These are phyloP conservation scores for Chloroceryle inda DNA, from an alignment of 2,797 vertebrate species.

Conservation along the genomic window DNA sequence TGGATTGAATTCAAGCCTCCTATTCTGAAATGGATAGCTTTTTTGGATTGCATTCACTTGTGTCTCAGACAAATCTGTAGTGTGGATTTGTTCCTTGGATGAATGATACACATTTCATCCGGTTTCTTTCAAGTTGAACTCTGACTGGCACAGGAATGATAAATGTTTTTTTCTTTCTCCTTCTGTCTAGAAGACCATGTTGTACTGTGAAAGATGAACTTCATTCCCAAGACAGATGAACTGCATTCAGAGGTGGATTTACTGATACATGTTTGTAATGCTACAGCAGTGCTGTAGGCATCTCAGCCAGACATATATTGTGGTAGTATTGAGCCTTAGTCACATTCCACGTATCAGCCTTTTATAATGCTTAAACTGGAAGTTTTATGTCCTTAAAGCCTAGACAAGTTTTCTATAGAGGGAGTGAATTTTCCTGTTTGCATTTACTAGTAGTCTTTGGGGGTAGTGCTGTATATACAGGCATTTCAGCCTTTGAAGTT, in stretches of 20 bases:
- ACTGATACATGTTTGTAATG: background rate
- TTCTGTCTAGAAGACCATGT: slow-evolving; percentile 19
- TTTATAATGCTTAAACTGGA: background rate
- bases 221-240: slow-evolving; percentile 16
- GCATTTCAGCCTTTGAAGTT: background rate
- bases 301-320: background rate
- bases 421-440: background rate
- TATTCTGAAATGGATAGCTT: slow-evolving; percentile 56
- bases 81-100: slow-evolving; percentile 40
- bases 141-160: slow-evolving; percentile 11
- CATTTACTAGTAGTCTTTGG: background rate
- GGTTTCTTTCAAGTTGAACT: slow-evolving; percentile 27
- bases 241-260: slow-evolving; percentile 15
- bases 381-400: background rate
- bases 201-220: slow-evolving; percentile 40
- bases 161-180: slow-evolving; percentile 29
- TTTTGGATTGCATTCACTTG: slow-evolving; percentile 30
- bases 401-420: background rate
- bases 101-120: slow-evolving; percentile 42
- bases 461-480: background rate
- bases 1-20: slow-evolving; percentile 53
- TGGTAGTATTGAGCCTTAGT: background rate
- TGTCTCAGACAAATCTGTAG: slow-evolving; percentile 40
- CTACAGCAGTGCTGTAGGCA: background rate
- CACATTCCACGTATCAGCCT: background rate